These are phyloP conservation scores for Ctenoplectra terminalis DNA, from an alignment of 1,140 invertebrate species.

Conservation along the genomic window DNA sequence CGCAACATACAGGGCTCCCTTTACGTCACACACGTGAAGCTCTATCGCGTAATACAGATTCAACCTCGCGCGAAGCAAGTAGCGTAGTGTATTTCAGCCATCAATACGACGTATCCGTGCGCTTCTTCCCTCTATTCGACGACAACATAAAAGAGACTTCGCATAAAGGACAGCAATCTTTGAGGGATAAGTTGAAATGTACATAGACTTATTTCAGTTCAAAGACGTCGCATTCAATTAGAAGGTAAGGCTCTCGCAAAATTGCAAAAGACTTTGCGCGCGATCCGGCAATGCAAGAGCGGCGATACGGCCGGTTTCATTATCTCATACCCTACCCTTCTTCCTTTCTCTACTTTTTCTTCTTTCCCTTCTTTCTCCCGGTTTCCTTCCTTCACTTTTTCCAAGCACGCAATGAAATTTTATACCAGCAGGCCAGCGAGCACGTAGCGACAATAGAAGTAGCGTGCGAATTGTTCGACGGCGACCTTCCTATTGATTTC, in stretches of 20 bases:
- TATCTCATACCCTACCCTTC: constrained; percentile 10
- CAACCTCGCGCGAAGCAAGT: neutral
- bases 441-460: constrained; percentile 53
- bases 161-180: constrained; percentile 39
- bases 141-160: constrained; percentile 19
- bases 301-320: constrained; percentile 33
- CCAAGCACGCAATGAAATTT: constrained; percentile 56
- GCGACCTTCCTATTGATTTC: constrained; percentile 62
- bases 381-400: neutral
- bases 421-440: constrained; percentile 32
- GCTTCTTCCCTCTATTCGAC: neutral
- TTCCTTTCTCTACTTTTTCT: too few relatives aligned
- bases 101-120: constrained; percentile 4
- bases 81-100: neutral
- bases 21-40: neutral
- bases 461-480: constrained; percentile 61
- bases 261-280: constrained; percentile 36
- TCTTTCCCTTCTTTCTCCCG: neutral
- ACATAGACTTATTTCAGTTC: constrained; percentile 36
- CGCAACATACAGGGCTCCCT: neutral
- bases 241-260: constrained; percentile 30
- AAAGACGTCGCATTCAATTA: constrained; percentile 52
- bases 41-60: constrained; percentile 9
- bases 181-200: constrained; percentile 33
- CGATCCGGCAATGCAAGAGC: neutral